phyloP scores from a whole-genome alignment of 37 sponge, comb jelly and placozoan species.

The Beroe forskalii region DNA sequence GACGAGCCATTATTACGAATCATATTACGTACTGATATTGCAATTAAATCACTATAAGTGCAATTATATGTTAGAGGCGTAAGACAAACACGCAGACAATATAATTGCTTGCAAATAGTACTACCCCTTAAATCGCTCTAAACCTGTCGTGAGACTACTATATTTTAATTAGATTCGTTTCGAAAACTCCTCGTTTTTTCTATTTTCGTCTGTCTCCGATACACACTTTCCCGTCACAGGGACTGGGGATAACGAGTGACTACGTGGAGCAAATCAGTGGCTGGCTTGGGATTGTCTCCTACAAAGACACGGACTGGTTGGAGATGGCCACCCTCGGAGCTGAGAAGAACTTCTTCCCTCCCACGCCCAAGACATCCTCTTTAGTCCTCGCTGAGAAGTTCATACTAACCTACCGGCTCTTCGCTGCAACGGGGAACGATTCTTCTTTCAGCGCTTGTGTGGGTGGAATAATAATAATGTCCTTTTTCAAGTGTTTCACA shows the following conservation, averaged over 20 bases:
- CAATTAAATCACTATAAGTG: too few species aligned
- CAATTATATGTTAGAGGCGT: too few species aligned
- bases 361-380: not conserved
- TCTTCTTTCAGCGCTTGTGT: constrained; percentile 30
- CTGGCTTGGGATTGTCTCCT: not conserved
- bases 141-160: too few species aligned
- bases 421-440: constrained; percentile 7
- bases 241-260: constrained; percentile 20
- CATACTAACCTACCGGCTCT: not conserved
- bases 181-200: not conserved
- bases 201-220: not conserved
- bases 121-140: too few species aligned
- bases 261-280: not conserved
- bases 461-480: too few species aligned
- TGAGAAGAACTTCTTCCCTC: not conserved
- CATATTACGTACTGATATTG: too few species aligned
- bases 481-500: too few species aligned
- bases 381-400: constrained; percentile 26
- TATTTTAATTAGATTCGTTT: too few species aligned
- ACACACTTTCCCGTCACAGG: constrained; percentile 28
- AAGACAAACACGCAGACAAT: too few species aligned
- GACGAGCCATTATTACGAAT: too few species aligned
- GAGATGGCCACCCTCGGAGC: not conserved
- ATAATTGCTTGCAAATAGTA: too few species aligned
- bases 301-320: not conserved